Base-by-base conservation (phyloP, 2,797 vertebrate genomes). In the Enteromius radiatus region DNA sequence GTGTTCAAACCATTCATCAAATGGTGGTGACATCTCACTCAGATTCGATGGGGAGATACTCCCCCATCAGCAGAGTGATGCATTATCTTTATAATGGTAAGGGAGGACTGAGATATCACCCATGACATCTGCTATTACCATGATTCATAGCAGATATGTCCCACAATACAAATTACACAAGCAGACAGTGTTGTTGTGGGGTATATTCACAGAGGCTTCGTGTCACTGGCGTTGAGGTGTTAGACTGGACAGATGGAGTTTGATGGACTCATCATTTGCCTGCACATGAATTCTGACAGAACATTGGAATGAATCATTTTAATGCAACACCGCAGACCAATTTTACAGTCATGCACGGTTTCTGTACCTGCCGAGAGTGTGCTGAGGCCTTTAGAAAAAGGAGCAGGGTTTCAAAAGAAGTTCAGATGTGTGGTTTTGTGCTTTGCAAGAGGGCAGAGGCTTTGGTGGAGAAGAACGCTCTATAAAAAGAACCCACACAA, bases 61-160 rank as follows among this genome's bases (percentile, higher is more conserved):
- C 63, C 49, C 82, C 64, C 71, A 80, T 83, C 77, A 80, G 71
- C 63, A 21, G 81, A 76, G 56, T 80, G 70, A 83, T 83, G 82
- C 76, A 83, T 83, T 86, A 83, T 86, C 81, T 76, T 83, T 56
- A 76, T 83, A 76, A 80, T 70, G 33, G 67, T 64, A 65, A 52
- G 64, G 76, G 47, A 86, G 73, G 78, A 67, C 77, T 84, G 52
- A 85, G 81, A 68, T 76, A 79, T 83, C 81, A 77, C 74, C 64
- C 38, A 26, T 83, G 81, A 83, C 81, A 83, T 83, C 74, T 83
- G 77, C 78, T 86, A 76, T 83, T 80, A 83, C n/a, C 56, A 23
- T 83, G 84, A 83, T 83, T 76, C 84, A 80, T 83, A 54, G 80
- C 69, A 64, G 65, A 82, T 76, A 26, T 76, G 64, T 65, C 59